Base-by-base conservation (phyloP, 2,888 invertebrate genomes). In the Cryptocephalus moraei region DNA sequence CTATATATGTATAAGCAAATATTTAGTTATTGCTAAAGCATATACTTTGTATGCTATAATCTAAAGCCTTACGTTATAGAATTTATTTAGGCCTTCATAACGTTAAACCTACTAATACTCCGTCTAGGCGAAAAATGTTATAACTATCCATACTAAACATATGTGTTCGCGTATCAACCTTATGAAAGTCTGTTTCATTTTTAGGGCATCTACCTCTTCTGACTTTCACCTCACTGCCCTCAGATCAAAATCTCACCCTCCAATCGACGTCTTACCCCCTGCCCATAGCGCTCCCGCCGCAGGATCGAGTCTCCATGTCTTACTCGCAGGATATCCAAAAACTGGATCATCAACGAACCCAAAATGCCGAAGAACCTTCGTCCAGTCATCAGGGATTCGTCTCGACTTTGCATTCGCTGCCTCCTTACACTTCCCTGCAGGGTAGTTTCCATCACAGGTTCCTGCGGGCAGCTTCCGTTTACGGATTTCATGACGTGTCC, bases 391-490 rank as follows among this genome's bases (percentile, higher is more conserved):
- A 33, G 33, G 51, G 51, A 8, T 54, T 42, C 43, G 32, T 39
- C 8, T 44, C 47, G 9, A 44, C 39, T 39, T 33, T 55, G 31
- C 43, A 48, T 22, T 33, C 63, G 9, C 52, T 69, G 46, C 69
- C 68, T 9, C 62, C 69, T 8, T 69, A 67, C 45, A 62, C 62
- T 10, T 55, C 64, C 4, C 50, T 67, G n/a, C 62, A 64, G 31
- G 62, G 59, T 9, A 65, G 58, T 48, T 48, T 63, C 10, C 67
- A 67, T 46, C 66, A 66, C 39, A 58, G 63, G 45, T 49, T 68
- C 22, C 49, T 68, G 13, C 59, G 65, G 43, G 63, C 65, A 2
- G 65, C 67, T 11, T 66, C 67, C 8, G 52, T 68, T 40, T 69
- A 66, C 51, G 62, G 64, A 32, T 69, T 60, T 43, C 60, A 63